These are phyloP conservation scores for Antedon bifida DNA, from an alignment of 35 echinoderm and acorn worm genomes.

Conservation along the genomic window DNA sequence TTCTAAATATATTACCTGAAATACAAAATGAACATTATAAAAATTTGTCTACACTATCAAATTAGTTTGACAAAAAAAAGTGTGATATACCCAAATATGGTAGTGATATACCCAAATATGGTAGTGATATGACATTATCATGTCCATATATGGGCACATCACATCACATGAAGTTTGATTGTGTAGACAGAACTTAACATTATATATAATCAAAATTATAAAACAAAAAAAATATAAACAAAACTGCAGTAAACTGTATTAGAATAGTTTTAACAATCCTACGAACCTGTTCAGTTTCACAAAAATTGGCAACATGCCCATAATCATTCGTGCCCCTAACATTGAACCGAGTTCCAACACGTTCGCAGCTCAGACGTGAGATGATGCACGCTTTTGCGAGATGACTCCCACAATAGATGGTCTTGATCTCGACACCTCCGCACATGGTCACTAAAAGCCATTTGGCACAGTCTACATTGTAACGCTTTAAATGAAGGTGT, in stretches of 20 bases:
- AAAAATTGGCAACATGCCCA: conserved; percentile 93
- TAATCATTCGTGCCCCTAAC: conserved; percentile 91
- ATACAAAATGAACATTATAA: background rate
- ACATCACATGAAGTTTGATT: too few species aligned
- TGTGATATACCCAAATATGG: too few species aligned
- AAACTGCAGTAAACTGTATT: too few species aligned
- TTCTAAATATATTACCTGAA: conserved; percentile 63
- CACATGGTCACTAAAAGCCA: conserved; percentile 82
- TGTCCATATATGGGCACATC: too few species aligned
- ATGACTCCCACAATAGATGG: conserved; percentile 67
- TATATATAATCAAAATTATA: too few species aligned
- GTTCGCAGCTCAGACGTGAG: conserved; percentile 90
- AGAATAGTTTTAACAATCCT: too few species aligned
- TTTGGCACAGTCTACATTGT: conserved; percentile 58
- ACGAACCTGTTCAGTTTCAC: conserved; percentile 98
- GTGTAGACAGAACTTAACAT: too few species aligned
- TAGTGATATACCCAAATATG: too few species aligned
- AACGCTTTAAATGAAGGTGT: conserved; percentile 66
- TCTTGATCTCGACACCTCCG: conserved; percentile 86
- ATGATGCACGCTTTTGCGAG: conserved; percentile 77
- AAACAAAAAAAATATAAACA: too few species aligned
- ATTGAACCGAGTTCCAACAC: conserved; percentile 83
- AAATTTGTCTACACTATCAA: too few species aligned
- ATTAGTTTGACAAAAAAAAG: too few species aligned
- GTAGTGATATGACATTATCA: too few species aligned